phyloP scores from a whole-genome alignment of 2,113 vertebrate species.

The Serinus canaria region DNA sequence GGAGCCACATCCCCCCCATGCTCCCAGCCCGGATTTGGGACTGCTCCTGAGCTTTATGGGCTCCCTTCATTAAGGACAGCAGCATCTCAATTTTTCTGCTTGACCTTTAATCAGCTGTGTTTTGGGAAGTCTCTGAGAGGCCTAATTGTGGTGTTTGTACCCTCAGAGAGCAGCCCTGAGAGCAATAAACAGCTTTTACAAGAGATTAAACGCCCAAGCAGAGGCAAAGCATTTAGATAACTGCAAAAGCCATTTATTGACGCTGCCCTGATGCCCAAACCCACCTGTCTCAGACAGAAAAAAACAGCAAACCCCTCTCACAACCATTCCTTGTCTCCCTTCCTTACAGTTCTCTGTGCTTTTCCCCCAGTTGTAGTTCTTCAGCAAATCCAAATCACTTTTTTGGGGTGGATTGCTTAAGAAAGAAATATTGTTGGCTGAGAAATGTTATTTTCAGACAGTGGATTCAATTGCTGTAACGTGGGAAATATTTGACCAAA shows the following conservation, averaged over 20 bases:
- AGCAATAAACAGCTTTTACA: slow-evolving; percentile 64
- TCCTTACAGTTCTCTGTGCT: neutral
- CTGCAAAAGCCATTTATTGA: slow-evolving; percentile 47
- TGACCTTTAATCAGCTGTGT: slow-evolving; percentile 25
- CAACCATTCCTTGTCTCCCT: neutral
- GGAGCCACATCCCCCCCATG: neutral
- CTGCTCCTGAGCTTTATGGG: neutral
- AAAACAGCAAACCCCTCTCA: neutral
- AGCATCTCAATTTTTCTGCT: slow-evolving; percentile 20
- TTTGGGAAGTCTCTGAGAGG: slow-evolving; percentile 22
- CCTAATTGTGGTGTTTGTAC: neutral
- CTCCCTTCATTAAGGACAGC: neutral
- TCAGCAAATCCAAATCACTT: neutral
- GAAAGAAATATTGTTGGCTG: neutral
- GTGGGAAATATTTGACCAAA: neutral
- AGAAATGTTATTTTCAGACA: neutral
- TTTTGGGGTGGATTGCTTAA: neutral
- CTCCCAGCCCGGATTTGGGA: neutral
- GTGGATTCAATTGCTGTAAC: neutral
- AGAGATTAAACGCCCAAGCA: slow-evolving; percentile 54
- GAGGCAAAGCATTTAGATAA: slow-evolving; percentile 45
- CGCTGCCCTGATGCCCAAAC: neutral
- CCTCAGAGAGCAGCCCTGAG: neutral
- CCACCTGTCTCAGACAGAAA: neutral
- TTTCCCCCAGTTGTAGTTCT: neutral